Evolutionary conservation across 2,797 vertebrate species (phyloP).

Genomic region (Hemibagrus guttatus): DNA sequence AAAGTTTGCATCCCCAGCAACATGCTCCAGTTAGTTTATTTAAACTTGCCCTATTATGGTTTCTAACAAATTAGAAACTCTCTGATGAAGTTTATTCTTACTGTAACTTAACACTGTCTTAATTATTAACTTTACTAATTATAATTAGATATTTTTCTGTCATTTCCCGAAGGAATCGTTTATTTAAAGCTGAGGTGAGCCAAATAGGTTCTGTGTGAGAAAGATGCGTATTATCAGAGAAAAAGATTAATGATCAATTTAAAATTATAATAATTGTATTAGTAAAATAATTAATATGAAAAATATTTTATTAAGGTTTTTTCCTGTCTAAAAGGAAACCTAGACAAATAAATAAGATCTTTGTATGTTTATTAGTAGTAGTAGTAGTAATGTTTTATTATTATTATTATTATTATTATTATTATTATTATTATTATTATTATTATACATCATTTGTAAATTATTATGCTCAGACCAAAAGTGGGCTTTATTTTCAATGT

Average conservation of each 20-base stretch:
- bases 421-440: too few relatives aligned
- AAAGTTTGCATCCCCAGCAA: not conserved
- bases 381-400: too few relatives aligned
- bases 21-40: not conserved
- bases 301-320: not conserved
- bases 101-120: not conserved
- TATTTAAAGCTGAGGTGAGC: not conserved
- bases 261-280: too few relatives aligned
- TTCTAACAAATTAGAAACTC: not conserved
- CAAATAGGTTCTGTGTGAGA: not conserved
- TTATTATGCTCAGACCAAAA: too few relatives aligned
- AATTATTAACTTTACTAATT: not conserved
- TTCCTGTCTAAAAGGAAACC: not conserved
- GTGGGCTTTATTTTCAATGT: too few relatives aligned
- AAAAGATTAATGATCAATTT: too few relatives aligned
- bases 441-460: too few relatives aligned
- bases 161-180: not conserved
- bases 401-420: too few relatives aligned
- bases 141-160: not conserved
- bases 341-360: not conserved
- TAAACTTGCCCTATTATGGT: not conserved
- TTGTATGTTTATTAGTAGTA: not conserved
- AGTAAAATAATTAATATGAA: not conserved
- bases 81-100: not conserved
- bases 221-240: not conserved